These are phyloP conservation scores for Ecdyonurus torrentis DNA, from an alignment of 2,888 invertebrate genomes.

Conservation along the genomic window DNA sequence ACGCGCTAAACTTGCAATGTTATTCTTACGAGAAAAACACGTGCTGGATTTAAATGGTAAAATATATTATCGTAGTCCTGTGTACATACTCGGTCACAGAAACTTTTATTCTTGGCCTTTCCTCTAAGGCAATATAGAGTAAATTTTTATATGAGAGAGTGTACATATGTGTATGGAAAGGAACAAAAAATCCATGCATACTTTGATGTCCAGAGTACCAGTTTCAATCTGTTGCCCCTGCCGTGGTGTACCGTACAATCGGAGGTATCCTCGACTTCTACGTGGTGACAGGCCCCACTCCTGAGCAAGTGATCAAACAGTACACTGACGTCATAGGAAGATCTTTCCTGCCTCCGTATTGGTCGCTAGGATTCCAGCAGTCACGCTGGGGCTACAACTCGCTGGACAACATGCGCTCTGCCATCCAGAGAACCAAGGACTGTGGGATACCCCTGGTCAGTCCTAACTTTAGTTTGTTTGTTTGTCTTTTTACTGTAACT, in stretches of 20 bases:
- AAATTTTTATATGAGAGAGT: too few species aligned
- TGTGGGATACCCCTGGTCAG: slow-evolving; percentile 1
- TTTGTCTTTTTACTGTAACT: too few species aligned
- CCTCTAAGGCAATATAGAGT: too few species aligned
- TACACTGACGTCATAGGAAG: slow-evolving; percentile 23
- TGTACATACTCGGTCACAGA: too few species aligned
- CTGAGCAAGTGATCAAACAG: slow-evolving; percentile 21
- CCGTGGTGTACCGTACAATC: slow-evolving; percentile 30
- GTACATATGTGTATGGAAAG: too few species aligned
- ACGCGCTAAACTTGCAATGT: too few species aligned
- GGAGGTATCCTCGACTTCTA: slow-evolving; percentile 25
- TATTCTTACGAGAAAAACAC: too few species aligned
- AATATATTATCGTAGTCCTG: too few species aligned
- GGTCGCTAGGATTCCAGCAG: slow-evolving; percentile 30
- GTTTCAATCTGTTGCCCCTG: slow-evolving; percentile 25
- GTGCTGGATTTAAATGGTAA: too few species aligned
- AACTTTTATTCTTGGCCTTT: too few species aligned
- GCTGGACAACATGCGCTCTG: neutral
- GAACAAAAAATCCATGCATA: too few species aligned
- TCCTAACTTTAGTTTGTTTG: too few species aligned
- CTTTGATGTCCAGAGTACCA: slow-evolving; percentile 24
- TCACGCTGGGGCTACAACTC: slow-evolving; percentile 20
- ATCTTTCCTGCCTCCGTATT: slow-evolving; percentile 29
- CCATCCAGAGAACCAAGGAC: neutral
- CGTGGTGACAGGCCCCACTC: slow-evolving; percentile 24